Evolutionary conservation across 2,888 invertebrate genomes (phyloP), one percentile per base, ranked within the genome.

Genomic region (Pseudococcus jackbeardsleyi): DNA sequence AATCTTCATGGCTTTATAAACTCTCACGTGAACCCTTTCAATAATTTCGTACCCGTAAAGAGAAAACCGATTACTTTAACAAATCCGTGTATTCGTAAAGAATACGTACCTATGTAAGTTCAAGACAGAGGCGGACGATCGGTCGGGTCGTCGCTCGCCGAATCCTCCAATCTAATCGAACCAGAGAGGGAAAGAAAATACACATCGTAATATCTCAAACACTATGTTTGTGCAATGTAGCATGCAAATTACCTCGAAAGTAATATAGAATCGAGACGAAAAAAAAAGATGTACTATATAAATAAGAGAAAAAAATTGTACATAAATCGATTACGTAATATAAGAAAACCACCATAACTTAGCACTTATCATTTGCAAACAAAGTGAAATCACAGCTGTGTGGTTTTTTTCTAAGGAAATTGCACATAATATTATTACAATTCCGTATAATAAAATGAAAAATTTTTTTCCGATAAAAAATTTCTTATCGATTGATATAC

Each of bases 161-260:
- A 22, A 64, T 64, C 64, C 22, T 22, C 9, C 64, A 22, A 64
- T 64, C 22, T 19, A 64, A 64, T 64, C 64, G 64, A 64, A 64
- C 8, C 6, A 42, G 0, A 42, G 42, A 42, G 42, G 42, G 42
- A 19, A 64, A 22, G 22, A 64, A 64, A 64, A 19, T 64, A 22
- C 64, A 64, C 64, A 22, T 17, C 4, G 50, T 59, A 64, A 64
- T 64, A 64, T 64, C 12, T 22, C 64, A 64, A 64, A 64, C 22
- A 64, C 22, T 64, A 22, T 64, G 64, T 64, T 64, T 64, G 64
- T 64, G 64, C 64, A 22, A 72, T 33, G 72, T 72, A 72, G 33
- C 72, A 72, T 72, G 33, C 72, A 72, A 33, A 72, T 72, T 72
- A 72, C 72, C 72, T 72, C 33, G 72, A 72, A 72, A 72, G 33